A percentile compares a stretch with the other conserved stretches of the same genome.
Conservation (phyloP, 2,888 invertebrate species). For the Agrochola lychnidis region DNA sequence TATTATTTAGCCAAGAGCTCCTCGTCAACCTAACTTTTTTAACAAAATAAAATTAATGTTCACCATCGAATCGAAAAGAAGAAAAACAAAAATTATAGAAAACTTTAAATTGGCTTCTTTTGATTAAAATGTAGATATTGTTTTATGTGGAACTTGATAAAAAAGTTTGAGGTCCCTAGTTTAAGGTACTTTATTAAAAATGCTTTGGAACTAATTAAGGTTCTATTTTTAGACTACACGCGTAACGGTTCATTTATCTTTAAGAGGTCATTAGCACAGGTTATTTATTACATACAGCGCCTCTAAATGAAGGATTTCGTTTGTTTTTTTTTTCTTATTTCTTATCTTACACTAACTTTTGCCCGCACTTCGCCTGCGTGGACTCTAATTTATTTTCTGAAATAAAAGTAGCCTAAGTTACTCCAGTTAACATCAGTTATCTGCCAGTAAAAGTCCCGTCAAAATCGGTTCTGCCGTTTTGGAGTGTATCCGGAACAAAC, state of each 20-base stretch:
- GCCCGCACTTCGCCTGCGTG: too few relatives aligned
- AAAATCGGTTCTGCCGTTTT: too few relatives aligned
- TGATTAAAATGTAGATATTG: background rate
- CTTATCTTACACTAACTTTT: background rate
- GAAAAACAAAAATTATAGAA: background rate
- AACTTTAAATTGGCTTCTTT: background rate
- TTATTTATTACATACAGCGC: background rate
- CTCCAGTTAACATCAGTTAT: too few relatives aligned
- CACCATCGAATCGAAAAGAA: too few relatives aligned
- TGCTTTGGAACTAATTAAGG: background rate
- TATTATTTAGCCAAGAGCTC: too few relatives aligned
- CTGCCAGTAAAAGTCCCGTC: too few relatives aligned
- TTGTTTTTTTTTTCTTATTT: constrained; percentile 5
- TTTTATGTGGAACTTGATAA: background rate
- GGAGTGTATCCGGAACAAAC: too few relatives aligned
- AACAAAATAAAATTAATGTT: too few relatives aligned
- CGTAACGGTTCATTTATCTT: background rate
- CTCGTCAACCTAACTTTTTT: too few relatives aligned
- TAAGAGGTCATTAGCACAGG: background rate
- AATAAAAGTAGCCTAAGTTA: too few relatives aligned
- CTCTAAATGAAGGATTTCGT: background rate
- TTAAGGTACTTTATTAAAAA: background rate
- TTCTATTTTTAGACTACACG: background rate
- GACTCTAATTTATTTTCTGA: too few relatives aligned
- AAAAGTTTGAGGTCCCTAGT: too few relatives aligned